A percentile compares a stretch with the other conserved stretches of the same genome.
Evolutionary conservation across 2,797 vertebrate genomes (phyloP).

Genomic region (Girardinus metallicus): DNA sequence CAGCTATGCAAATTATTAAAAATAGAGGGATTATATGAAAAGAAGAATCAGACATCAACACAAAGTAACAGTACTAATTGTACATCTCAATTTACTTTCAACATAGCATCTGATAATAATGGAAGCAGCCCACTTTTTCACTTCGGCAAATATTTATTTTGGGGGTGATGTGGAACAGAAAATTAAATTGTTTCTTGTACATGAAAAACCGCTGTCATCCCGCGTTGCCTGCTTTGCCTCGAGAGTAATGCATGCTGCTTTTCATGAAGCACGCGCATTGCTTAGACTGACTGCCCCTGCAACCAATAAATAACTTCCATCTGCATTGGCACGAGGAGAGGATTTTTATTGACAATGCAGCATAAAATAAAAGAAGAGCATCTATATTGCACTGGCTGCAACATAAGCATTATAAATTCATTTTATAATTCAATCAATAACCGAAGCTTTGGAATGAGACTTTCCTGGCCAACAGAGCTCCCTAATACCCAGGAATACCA

Average conservation of each 20-base stretch:
- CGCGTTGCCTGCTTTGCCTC: conserved; percentile 4
- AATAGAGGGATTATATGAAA: neutral
- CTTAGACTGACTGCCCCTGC: conserved; percentile 9
- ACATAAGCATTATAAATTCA: conserved; percentile 49
- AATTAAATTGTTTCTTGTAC: conserved; percentile 21
- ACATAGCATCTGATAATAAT: neutral
- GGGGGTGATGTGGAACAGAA: conserved; percentile 22
- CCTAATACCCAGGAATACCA: conserved; percentile 53
- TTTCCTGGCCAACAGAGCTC: conserved; percentile 49
- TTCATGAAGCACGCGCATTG: conserved; percentile 14
- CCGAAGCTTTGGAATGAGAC: conserved; percentile 40
- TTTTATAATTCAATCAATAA: conserved; percentile 66
- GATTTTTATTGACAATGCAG: conserved; percentile 41
- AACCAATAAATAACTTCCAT: conserved; percentile 11
- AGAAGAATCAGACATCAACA: neutral
- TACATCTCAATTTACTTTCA: conserved; percentile 14
- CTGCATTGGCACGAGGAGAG: conserved; percentile 8
- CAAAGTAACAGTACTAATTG: neutral
- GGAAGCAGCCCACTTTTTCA: conserved; percentile 15
- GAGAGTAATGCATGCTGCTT: conserved; percentile 21
- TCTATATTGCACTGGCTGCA: conserved; percentile 47
- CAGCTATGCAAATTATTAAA: neutral
- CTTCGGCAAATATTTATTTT: conserved; percentile 42
- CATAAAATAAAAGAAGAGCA: conserved; percentile 47
- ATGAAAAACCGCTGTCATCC: conserved; percentile 18